Evolutionary conservation across 2,888 invertebrate species (phyloP), one percentile per base, ranked within the genome.

Genomic region (Pemphredon lugubris): DNA sequence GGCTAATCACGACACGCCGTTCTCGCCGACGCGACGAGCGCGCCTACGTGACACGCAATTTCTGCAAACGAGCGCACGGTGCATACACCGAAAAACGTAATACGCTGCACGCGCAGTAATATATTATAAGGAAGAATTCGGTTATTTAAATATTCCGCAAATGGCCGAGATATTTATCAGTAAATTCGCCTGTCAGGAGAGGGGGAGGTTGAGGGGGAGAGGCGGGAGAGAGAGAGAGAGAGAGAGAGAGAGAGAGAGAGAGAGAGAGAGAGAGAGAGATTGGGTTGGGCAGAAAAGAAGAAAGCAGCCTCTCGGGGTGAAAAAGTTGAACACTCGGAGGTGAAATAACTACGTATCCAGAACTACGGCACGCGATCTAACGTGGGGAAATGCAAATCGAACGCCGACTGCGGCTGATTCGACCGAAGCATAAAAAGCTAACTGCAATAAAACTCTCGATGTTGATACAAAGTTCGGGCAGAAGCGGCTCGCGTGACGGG

Each of bases 341-440:
- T 55, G 70, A 68, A 71, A 67, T 60, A 59, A 70, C 61, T 66
- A 65, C 63, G 67, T 30, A 32, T 72, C 54, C 50, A 26, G 63
- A 59, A 54, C 23, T 45, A 45, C 50, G 61, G 67, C 78, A 79
- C 79, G 78, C 78, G 76, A 79, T 59, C 73, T 73, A 57, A 76
- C 68, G 67, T 75, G 76, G 70, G 9, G 42, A 65, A 69, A 78
- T 78, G 79, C 64, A 79, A 76, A 79, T 76, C 73, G 79, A 79
- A 73, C 53, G 39, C 57, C 57, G 71, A 68, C 63, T 72, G 66
- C 66, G 42, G 68, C 57, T 59, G 75, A 77, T 75, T 58, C 71
- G 54, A 40, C 71, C n/a, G 40, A 54, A 50, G 50, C 54, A 50
- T 54, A 23, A 54, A 70, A 61, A 64, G 50, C 45, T 51, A 59